Evolutionary conservation across 2,888 invertebrate genomes (phyloP).

Genomic region (Thecocarcelia acutangulata): DNA sequence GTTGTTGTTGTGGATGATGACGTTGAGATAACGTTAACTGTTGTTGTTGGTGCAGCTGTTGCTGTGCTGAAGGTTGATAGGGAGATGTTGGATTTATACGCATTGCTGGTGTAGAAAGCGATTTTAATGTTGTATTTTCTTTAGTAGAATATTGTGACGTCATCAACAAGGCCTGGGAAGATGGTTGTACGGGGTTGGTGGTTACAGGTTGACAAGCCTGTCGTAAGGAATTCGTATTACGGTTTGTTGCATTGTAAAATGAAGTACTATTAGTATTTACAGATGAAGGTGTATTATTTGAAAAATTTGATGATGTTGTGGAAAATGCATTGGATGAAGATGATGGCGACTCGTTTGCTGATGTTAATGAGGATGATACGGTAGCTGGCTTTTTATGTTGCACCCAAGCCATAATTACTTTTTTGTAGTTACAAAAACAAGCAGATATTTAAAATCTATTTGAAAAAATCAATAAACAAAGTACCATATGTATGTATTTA

Average conservation of each 20-base stretch:
- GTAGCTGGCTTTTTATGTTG: slow-evolving; percentile 70
- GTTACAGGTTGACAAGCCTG: slow-evolving; percentile 37
- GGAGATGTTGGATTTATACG: slow-evolving; percentile 68
- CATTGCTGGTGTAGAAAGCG: slow-evolving; percentile 30
- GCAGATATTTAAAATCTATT: too few relatives aligned
- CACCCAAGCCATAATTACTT: slow-evolving; percentile 72
- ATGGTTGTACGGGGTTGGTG: background rate
- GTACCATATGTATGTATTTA: background rate
- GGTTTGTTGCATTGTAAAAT: slow-evolving; percentile 41
- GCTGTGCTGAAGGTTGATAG: slow-evolving; percentile 43
- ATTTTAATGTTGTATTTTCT: slow-evolving; percentile 37
- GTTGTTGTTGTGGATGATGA: slow-evolving; percentile 66
- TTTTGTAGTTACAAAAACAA: too few relatives aligned
- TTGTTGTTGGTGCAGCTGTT: slow-evolving; percentile 38
- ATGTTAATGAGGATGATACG: slow-evolving; percentile 59
- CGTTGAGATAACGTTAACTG: slow-evolving; percentile 65
- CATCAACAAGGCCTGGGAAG: slow-evolving; percentile 33
- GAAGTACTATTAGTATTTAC: slow-evolving; percentile 36
- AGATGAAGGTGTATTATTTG: slow-evolving; percentile 71
- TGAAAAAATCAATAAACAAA: too few relatives aligned
- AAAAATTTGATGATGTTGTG: slow-evolving; percentile 60
- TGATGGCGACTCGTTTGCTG: slow-evolving; percentile 51
- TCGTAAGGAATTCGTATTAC: slow-evolving; percentile 34
- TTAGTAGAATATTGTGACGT: slow-evolving; percentile 58
- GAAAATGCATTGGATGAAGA: slow-evolving; percentile 52